Evolutionary conservation across 2,888 invertebrate species (phyloP).

Genomic region (Mesoligia furuncula): DNA sequence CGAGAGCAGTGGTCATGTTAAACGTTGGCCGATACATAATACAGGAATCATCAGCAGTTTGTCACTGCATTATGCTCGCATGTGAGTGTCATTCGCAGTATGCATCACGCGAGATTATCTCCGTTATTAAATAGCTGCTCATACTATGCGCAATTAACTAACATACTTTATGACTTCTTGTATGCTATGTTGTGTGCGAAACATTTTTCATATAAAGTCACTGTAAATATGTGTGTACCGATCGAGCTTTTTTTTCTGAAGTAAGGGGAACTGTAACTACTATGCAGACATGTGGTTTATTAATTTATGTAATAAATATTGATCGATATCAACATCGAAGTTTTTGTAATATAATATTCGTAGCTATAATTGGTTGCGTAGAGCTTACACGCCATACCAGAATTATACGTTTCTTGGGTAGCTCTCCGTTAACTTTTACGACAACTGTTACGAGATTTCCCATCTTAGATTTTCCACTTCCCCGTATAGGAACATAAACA

Average conservation of each 20-base stretch:
- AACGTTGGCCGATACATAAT: constrained; percentile 67
- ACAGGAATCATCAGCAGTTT: constrained; percentile 66
- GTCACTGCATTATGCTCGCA: constrained; percentile 65
- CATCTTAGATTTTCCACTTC: constrained; percentile 26
- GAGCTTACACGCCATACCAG: constrained; percentile 14
- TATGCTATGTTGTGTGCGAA: constrained; percentile 45
- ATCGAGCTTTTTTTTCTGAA: constrained; percentile 40
- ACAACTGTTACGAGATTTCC: constrained; percentile 12
- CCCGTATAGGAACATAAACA: constrained; percentile 20
- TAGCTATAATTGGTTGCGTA: constrained; percentile 50
- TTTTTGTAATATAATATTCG: constrained; percentile 52
- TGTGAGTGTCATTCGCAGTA: constrained; percentile 60
- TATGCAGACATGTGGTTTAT: constrained; percentile 58
- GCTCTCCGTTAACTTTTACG: constrained; percentile 29
- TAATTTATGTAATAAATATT: constrained; percentile 61
- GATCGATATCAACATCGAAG: constrained; percentile 38
- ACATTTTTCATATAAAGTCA: constrained; percentile 48
- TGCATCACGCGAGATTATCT: constrained; percentile 67
- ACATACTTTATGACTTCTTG: constrained; percentile 60
- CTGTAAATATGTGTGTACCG: constrained; percentile 32
- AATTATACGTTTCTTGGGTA: constrained; percentile 23
- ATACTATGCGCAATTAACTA: constrained; percentile 61
- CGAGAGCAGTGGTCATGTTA: constrained; percentile 76
- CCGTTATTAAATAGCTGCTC: constrained; percentile 62
- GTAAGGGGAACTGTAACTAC: constrained; percentile 31